Evolutionary conservation across 2,888 invertebrate genomes (phyloP).

Genomic region (Acheta domesticus): DNA sequence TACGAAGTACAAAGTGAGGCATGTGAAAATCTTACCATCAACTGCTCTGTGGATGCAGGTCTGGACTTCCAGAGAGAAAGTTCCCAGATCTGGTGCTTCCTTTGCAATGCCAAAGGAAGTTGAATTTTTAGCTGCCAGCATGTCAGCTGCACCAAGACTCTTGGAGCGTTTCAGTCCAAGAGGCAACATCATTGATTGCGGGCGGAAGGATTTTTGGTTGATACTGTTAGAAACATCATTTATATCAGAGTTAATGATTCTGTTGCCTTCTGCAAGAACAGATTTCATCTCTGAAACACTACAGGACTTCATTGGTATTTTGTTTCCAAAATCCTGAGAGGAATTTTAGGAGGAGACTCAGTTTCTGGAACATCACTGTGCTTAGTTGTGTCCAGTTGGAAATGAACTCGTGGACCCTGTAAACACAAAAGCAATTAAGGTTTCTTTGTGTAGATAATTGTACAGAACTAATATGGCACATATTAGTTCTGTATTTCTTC

Average conservation of each 20-base stretch:
- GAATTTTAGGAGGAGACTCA: slow-evolving; percentile 3
- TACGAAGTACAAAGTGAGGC: background rate
- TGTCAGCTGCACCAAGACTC: slow-evolving; percentile 74
- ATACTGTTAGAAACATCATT: background rate
- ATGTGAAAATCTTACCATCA: slow-evolving; percentile 29
- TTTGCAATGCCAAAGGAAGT: slow-evolving; percentile 51
- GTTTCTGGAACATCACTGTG: slow-evolving; percentile 38
- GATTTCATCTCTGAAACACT: slow-evolving; percentile 33
- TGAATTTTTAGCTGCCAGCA: slow-evolving; percentile 52
- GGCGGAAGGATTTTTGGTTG: background rate
- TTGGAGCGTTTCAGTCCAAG: slow-evolving; percentile 72
- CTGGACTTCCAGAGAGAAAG: slow-evolving; percentile 70
- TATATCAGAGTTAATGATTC: background rate
- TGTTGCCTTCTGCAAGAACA: slow-evolving; percentile 5
- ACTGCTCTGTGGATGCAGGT: slow-evolving; percentile 70
- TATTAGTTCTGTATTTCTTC: too few relatives aligned
- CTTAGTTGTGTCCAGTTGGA: slow-evolving; percentile 53
- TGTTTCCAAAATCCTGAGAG: slow-evolving; percentile 12
- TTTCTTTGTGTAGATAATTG: background rate
- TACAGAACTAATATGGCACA: too few relatives aligned
- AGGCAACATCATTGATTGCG: background rate
- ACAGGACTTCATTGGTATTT: slow-evolving; percentile 32
- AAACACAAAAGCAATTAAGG: slow-evolving; percentile 41
- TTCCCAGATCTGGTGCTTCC: slow-evolving; percentile 71
- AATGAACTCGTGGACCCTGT: slow-evolving; percentile 58